A percentile compares a stretch with the other conserved stretches of the same genome.
These are phyloP conservation scores for Hirundichthys speculiger DNA, from an alignment of 2,113 vertebrate genomes.

Conservation along the genomic window DNA sequence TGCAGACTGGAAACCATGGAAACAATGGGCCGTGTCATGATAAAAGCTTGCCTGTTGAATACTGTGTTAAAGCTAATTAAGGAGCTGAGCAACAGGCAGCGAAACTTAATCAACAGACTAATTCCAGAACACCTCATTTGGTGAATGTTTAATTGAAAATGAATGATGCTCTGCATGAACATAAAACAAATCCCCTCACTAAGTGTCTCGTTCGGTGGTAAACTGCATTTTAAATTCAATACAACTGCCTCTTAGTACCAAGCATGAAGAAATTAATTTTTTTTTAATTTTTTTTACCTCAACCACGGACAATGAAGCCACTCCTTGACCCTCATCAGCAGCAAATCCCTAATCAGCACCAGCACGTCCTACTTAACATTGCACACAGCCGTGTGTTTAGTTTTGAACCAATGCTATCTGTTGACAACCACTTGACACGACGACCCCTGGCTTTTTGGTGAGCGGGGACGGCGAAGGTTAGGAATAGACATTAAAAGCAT, in stretches of 20 bases:
- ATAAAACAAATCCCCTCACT: slow-evolving; percentile 22
- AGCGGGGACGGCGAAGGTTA: slow-evolving; percentile 33
- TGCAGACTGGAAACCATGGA: slow-evolving; percentile 56
- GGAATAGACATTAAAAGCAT: slow-evolving; percentile 56
- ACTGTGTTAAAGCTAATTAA: slow-evolving; percentile 71
- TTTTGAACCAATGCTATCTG: slow-evolving; percentile 76
- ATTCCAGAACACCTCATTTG: slow-evolving; percentile 54
- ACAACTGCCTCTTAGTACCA: too few species aligned
- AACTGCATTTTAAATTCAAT: too few species aligned
- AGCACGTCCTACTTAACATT: slow-evolving; percentile 76
- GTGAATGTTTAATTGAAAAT: slow-evolving; percentile 36
- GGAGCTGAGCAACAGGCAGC: slow-evolving; percentile 31
- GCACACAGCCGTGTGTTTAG: slow-evolving; percentile 73
- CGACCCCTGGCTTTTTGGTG: slow-evolving; percentile 63
- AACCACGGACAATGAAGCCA: neutral
- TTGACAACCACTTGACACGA: slow-evolving; percentile 84
- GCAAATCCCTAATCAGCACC: slow-evolving; percentile 53
- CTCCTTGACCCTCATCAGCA: slow-evolving; percentile 21
- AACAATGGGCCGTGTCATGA: slow-evolving; percentile 68
- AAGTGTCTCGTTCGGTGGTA: neutral
- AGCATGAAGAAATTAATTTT: neutral
- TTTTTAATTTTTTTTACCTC: neutral
- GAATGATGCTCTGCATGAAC: slow-evolving; percentile 38
- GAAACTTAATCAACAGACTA: slow-evolving; percentile 69
- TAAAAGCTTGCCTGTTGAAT: slow-evolving; percentile 72